These are phyloP conservation scores for Poicephalus gulielmi DNA, from an alignment of 2,113 vertebrate genomes.

Conservation along the genomic window DNA sequence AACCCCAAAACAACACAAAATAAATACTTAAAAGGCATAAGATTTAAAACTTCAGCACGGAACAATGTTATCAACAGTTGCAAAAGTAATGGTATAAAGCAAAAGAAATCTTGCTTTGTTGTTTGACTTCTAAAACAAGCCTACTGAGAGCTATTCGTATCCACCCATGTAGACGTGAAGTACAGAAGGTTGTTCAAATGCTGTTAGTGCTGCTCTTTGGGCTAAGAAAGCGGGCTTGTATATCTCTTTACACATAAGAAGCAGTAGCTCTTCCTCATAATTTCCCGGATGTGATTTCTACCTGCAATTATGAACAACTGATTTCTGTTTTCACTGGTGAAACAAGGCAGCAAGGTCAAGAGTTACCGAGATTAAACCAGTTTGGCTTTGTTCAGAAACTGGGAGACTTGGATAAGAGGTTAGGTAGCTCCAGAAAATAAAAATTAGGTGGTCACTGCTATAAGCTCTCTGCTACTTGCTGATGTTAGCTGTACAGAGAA, in stretches of 20 bases:
- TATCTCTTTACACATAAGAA: background rate
- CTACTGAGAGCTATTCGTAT: background rate
- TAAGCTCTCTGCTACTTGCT: background rate
- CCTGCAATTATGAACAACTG: background rate
- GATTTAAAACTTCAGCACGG: background rate
- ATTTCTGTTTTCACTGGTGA: background rate
- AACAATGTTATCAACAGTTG: background rate
- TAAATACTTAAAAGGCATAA: background rate
- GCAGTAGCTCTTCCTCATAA: background rate
- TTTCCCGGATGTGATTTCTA: background rate
- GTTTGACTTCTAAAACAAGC: background rate
- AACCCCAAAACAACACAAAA: background rate
- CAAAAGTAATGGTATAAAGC: background rate
- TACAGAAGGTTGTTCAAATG: background rate
- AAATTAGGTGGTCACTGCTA: background rate
- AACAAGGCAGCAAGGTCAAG: background rate
- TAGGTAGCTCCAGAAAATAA: background rate
- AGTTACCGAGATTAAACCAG: background rate
- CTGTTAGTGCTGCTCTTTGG: background rate
- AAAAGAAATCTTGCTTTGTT: background rate
- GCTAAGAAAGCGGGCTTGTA: background rate
- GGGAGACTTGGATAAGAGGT: background rate
- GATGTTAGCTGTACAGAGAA: background rate
- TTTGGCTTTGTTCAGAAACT: background rate
- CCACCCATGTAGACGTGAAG: rapidly evolving